A percentile compares a stretch with the other conserved stretches of the same genome.
Evolutionary conservation across 2,888 invertebrate species (phyloP).

Genomic region (Papilio protenor): DNA sequence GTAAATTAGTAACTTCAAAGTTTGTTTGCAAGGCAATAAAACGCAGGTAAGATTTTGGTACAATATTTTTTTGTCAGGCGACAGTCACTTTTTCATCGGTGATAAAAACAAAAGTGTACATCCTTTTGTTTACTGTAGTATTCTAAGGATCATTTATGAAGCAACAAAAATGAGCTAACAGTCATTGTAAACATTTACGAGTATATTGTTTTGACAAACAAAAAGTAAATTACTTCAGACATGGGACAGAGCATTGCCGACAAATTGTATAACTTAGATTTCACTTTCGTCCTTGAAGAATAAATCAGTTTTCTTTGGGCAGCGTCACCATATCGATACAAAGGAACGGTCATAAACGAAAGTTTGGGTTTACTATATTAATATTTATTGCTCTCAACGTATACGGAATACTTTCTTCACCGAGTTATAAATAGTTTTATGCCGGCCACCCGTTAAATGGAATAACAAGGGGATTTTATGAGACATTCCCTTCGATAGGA

Average conservation of each 20-base stretch:
- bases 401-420: slow-evolving; percentile 71
- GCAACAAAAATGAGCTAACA: neutral
- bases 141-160: neutral
- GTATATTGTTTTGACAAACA: slow-evolving; percentile 37
- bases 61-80: neutral
- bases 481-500: slow-evolving; percentile 48
- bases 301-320: slow-evolving; percentile 60
- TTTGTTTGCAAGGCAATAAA: neutral
- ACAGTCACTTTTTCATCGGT: neutral
- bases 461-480: slow-evolving; percentile 71
- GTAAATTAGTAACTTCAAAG: neutral
- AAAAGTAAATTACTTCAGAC: slow-evolving; percentile 42
- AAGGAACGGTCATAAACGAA: slow-evolving; percentile 70
- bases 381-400: slow-evolving; percentile 76
- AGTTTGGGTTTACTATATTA: slow-evolving; percentile 71
- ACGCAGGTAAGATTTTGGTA: neutral
- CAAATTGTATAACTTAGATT: slow-evolving; percentile 52
- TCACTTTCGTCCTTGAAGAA: slow-evolving; percentile 54
- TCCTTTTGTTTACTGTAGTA: neutral
- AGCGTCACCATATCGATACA: slow-evolving; percentile 61
- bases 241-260: slow-evolving; percentile 46
- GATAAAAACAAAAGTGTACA: neutral
- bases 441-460: slow-evolving; percentile 75
- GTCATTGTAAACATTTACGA: neutral
- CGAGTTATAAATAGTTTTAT: slow-evolving; percentile 79